Conservation (phyloP, 2,113 vertebrate species). For the Spea multiplicata region DNA sequence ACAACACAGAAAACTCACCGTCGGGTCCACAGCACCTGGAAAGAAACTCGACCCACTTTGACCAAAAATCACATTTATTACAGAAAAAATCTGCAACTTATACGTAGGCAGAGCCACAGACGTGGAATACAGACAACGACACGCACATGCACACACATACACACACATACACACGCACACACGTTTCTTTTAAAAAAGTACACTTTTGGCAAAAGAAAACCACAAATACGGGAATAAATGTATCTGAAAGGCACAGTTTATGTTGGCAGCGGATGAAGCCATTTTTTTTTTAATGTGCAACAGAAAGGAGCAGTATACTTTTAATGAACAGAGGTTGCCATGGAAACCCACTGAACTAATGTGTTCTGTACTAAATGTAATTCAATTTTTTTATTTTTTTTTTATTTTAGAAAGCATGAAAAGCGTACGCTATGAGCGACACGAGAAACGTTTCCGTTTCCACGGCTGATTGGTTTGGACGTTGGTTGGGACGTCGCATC, state of each 20-base stretch:
- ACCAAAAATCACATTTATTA: too few relatives aligned
- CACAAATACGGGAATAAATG: not conserved
- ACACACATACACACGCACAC: too few relatives aligned
- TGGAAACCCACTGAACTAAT: conserved; percentile 14
- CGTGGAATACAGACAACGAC: too few relatives aligned
- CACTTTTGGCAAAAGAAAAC: not conserved
- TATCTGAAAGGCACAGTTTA: not conserved
- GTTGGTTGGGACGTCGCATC: too few relatives aligned
- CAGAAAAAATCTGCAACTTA: too few relatives aligned
- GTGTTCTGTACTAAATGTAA: not conserved
- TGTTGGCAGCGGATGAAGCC: not conserved
- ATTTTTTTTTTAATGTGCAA: not conserved
- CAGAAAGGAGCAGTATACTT: not conserved
- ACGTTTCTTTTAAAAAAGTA: not conserved
- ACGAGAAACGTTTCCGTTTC: too few relatives aligned
- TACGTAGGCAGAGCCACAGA: too few relatives aligned
- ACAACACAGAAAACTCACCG: too few relatives aligned
- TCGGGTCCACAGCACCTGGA: too few relatives aligned
- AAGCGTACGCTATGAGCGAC: not conserved
- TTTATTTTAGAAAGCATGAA: conserved; percentile 3
- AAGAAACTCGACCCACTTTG: too few relatives aligned
- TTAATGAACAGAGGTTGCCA: conserved; percentile 20
- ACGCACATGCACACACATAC: too few relatives aligned
- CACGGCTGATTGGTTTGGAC: not conserved
- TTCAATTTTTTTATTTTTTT: too few relatives aligned